These are phyloP conservation scores for Cherax quadricarinatus DNA, from an alignment of 1,140 invertebrate species.

Conservation along the genomic window DNA sequence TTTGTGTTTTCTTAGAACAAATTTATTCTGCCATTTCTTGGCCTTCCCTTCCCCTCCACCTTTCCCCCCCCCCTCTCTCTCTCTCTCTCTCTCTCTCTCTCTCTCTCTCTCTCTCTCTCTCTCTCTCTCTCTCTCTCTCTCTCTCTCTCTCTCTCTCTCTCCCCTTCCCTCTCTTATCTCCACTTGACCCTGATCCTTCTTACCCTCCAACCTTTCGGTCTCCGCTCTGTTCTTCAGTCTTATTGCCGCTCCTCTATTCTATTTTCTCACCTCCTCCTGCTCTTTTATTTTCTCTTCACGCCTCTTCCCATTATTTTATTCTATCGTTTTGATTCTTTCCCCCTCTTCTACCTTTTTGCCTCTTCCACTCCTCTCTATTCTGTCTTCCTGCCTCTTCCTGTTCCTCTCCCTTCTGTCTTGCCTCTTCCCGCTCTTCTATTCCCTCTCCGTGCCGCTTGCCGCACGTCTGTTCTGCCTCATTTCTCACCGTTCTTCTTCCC, in stretches of 20 bases:
- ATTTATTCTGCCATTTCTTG: no score
- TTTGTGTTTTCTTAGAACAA: no score
- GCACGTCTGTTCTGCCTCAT: no score
- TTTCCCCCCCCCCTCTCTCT: not conserved
- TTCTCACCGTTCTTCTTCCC: no score
- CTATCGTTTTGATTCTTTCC: not conserved
- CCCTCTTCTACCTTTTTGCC: not conserved
- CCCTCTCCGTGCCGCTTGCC: no score
- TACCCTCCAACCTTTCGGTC: not conserved
- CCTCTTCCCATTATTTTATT: no score
- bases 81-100: constrained; percentile 39
- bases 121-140: constrained; percentile 53
- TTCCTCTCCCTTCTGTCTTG: no score
- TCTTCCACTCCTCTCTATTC: not conserved
- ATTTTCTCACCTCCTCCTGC: not conserved
- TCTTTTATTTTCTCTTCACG: no score
- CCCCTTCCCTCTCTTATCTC: not conserved
- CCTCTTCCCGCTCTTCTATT: no score
- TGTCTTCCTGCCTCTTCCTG: no score
- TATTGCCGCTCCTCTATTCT: no score
- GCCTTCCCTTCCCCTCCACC: no score
- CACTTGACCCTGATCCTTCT: not conserved
- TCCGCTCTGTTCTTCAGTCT: not conserved
- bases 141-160: not conserved
- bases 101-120: constrained; percentile 56